Evolutionary conservation across 1,140 invertebrate genomes (phyloP).

Genomic region (Gerris buenoi): DNA sequence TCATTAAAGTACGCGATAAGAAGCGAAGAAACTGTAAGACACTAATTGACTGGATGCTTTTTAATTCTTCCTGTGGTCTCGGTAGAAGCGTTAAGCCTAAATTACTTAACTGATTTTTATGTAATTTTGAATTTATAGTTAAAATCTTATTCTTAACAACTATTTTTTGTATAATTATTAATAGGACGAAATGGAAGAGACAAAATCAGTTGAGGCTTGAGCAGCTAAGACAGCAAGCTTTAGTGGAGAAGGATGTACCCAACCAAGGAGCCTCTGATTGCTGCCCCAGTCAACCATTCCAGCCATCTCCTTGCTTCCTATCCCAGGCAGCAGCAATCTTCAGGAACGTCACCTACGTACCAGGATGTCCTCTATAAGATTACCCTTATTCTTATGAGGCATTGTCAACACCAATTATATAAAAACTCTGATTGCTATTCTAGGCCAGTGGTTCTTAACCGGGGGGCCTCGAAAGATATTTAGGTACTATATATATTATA

Average conservation of each 20-base stretch:
- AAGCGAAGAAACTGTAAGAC: no score
- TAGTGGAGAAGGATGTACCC: slow-evolving; percentile 38
- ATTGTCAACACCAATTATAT: no score
- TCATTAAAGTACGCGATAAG: no score
- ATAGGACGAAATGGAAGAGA: slow-evolving; percentile 85
- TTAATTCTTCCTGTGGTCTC: neutral
- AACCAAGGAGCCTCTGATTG: slow-evolving; percentile 25
- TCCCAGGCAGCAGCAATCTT: slow-evolving; percentile 47
- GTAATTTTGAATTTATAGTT: slow-evolving; percentile 11
- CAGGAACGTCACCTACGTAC: slow-evolving; percentile 54
- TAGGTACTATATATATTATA: no score
- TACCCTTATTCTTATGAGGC: no score
- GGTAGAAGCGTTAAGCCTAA: neutral
- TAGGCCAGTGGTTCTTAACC: no score
- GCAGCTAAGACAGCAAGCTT: slow-evolving; percentile 63
- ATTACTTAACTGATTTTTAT: neutral
- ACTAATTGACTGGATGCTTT: no score
- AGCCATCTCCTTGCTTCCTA: slow-evolving; percentile 32
- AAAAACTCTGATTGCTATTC: no score
- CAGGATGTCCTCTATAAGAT: slow-evolving; percentile 46
- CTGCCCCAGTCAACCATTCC: slow-evolving; percentile 30
- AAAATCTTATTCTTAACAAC: no score
- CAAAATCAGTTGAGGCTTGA: slow-evolving; percentile 76
- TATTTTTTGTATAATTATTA: slow-evolving; percentile 9
- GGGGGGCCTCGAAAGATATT: no score